Percentiles rank a stretch among this genome's conserved stretches.
Evolutionary conservation across 1,140 invertebrate species (phyloP).

Genomic region (Ostrea denselamellosa): DNA sequence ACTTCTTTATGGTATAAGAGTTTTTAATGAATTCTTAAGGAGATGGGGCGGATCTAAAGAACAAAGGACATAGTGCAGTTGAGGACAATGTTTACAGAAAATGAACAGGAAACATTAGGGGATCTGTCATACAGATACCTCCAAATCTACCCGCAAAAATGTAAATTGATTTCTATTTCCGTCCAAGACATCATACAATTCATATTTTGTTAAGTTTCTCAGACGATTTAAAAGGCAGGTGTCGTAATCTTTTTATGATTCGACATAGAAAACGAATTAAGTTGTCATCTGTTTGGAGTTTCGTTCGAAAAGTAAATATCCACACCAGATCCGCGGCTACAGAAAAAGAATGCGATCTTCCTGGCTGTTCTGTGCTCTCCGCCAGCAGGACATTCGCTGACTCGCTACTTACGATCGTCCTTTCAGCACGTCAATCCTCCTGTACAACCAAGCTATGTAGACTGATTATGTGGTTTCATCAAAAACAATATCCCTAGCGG

Average conservation of each 20-base stretch:
- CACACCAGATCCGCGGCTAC: neutral
- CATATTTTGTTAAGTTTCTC: neutral
- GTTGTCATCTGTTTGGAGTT: neutral
- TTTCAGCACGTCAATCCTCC: neutral
- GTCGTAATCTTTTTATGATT: conserved; percentile 17
- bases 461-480: conserved; percentile 12
- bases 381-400: conserved; percentile 11
- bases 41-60: neutral
- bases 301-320: conserved; percentile 1
- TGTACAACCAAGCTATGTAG: neutral
- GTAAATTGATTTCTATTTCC: neutral
- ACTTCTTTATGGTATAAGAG: no score
- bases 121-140: neutral
- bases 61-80: neutral
- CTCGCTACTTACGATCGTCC: neutral
- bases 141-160: neutral
- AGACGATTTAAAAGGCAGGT: conserved; percentile 5
- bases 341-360: conserved; percentile 22
- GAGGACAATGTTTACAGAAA: neutral
- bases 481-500: conserved; percentile 24
- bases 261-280: conserved; percentile 14
- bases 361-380: neutral
- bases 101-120: neutral
- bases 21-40: neutral
- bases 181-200: neutral